Percentiles rank a stretch among this genome's conserved stretches.
These are phyloP conservation scores for Nephrotoma flavescens DNA, from an alignment of 2,888 invertebrate species.

Conservation along the genomic window DNA sequence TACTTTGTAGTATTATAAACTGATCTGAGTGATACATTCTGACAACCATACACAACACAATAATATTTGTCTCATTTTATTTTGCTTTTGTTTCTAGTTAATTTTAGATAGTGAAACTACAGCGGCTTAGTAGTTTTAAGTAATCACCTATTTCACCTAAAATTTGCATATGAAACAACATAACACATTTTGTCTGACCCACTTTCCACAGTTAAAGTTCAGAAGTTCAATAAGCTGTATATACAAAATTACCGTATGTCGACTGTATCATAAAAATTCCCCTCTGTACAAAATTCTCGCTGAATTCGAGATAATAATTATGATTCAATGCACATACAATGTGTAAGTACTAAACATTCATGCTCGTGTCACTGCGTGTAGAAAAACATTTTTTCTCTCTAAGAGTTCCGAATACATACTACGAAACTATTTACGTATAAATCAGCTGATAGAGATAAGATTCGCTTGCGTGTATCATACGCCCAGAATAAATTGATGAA, in stretches of 20 bases:
- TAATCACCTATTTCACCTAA: not conserved
- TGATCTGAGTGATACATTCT: not conserved
- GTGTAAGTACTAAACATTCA: too few species aligned
- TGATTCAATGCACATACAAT: not conserved
- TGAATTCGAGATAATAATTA: not conserved
- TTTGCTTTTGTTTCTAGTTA: not conserved
- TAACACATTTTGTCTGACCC: not conserved
- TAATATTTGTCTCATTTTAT: not conserved
- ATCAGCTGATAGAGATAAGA: not conserved
- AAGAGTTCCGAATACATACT: not conserved
- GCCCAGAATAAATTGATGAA: too few species aligned
- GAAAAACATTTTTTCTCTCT: not conserved
- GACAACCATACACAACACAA: not conserved
- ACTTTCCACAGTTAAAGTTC: too few species aligned
- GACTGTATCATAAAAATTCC: not conserved
- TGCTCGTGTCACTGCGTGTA: not conserved
- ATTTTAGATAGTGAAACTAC: not conserved
- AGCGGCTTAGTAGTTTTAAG: not conserved
- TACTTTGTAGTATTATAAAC: not conserved
- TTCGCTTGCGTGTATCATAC: too few species aligned
- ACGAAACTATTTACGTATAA: not conserved
- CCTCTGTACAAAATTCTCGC: not conserved
- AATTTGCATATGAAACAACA: not conserved
- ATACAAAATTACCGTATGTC: not conserved
- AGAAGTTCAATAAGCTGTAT: not conserved